Conservation (phyloP, 23 tunicate species). For the Clavelina lepadiformis region DNA sequence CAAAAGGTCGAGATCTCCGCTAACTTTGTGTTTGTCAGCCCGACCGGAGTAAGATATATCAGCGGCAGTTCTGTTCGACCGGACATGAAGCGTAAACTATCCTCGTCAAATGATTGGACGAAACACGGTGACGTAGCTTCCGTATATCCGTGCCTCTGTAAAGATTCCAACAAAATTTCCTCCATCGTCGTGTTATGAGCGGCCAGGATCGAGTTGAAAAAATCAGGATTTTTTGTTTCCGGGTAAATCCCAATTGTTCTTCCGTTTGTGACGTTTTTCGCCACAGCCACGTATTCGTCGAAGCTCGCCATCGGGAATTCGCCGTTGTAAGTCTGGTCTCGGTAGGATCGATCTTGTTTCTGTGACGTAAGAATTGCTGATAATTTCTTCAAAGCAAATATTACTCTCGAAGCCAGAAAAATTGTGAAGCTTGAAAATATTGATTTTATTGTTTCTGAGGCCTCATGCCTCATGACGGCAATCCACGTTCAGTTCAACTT, state of each 20-base stretch:
- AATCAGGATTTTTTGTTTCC: conserved; percentile 67
- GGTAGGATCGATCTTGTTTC: conserved; percentile 35
- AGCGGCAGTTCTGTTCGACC: conserved; percentile 54
- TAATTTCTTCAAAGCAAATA: no score
- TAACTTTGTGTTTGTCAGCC: conserved; percentile 19
- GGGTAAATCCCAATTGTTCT: conserved; percentile 89
- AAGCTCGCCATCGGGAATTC: conserved; percentile 60
- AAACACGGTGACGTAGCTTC: conserved; percentile 55
- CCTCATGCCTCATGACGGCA: no score
- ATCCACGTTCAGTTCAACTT: no score
- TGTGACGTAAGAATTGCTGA: no score
- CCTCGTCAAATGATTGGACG: conserved; percentile 65
- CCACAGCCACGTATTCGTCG: conserved; percentile 77
- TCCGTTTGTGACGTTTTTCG: conserved; percentile 18
- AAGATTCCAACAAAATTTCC: conserved; percentile 55
- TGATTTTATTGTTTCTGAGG: no score
- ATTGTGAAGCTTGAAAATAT: no score
- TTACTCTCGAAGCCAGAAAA: no score
- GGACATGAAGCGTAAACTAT: conserved; percentile 49
- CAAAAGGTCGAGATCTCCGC: conserved; percentile 30
- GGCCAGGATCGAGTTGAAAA: conserved; percentile 30
- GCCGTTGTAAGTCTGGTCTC: conserved; percentile 87
- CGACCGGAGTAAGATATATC: conserved; percentile 21
- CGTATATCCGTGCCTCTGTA: conserved; percentile 63
- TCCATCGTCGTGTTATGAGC: conserved; percentile 58